phyloP scores from a whole-genome alignment of 2,888 invertebrate species.

The Machimus atricapillus region DNA sequence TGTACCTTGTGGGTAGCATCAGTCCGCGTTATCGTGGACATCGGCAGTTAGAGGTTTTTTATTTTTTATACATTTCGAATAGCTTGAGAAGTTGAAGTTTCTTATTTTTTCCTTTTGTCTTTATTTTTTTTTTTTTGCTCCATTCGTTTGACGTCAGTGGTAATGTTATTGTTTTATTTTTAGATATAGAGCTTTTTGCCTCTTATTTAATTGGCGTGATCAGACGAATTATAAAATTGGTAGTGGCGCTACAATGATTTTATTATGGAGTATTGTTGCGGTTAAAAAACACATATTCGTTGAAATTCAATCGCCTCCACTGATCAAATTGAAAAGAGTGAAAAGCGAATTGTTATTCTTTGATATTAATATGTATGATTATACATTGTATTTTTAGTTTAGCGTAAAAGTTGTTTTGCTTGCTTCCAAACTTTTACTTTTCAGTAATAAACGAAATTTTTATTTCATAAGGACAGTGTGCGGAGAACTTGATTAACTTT shows the following conservation, averaged over 20 bases:
- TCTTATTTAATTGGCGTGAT: background rate
- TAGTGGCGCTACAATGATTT: background rate
- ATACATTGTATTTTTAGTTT: background rate
- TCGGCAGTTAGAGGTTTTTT: background rate
- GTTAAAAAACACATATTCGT: background rate
- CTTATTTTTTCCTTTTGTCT: background rate
- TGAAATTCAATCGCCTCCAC: background rate
- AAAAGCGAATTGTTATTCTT: background rate
- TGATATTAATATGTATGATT: too few species aligned
- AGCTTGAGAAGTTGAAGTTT: background rate
- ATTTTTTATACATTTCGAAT: background rate
- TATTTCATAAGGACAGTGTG: too few species aligned
- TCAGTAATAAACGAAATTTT: too few species aligned
- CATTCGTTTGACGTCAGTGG: background rate
- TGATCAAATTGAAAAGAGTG: background rate
- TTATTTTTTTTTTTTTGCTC: background rate
- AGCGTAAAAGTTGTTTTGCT: background rate
- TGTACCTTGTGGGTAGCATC: background rate
- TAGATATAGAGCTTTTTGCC: background rate
- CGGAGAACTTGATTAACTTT: too few species aligned
- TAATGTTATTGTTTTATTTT: background rate
- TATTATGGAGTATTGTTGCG: background rate
- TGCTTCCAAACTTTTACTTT: too few species aligned
- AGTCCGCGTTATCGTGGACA: background rate
- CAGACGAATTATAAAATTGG: background rate